Percentiles rank a stretch among this genome's conserved stretches.
These are phyloP conservation scores for Drosophila antonietae DNA, from an alignment of 2,888 invertebrate species.

Conservation along the genomic window DNA sequence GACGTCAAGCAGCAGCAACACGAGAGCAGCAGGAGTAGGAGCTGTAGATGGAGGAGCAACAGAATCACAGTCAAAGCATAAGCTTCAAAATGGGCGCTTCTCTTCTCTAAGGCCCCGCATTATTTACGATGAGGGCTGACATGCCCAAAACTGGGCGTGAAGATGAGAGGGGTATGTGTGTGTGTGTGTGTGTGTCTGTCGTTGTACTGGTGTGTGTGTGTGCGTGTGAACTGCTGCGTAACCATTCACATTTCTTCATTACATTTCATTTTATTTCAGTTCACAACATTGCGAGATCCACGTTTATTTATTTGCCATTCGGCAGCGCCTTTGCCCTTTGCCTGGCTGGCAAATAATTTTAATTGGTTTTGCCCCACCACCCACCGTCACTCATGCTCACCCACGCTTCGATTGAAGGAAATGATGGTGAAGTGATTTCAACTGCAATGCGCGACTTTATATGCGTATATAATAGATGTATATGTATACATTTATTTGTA, in stretches of 20 bases:
- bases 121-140: conserved; percentile 69
- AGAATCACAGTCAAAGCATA: conserved; percentile 65
- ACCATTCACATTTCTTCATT: conserved; percentile 74
- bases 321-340: conserved; percentile 66
- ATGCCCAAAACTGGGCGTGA: conserved; percentile 46
- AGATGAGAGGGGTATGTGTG: conserved; percentile 31
- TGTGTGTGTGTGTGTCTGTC: conserved; percentile 9
- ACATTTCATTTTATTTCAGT: conserved; percentile 73
- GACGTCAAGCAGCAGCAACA: conserved; percentile 12
- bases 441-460: conserved; percentile 26
- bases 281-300: conserved; percentile 57
- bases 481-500: conserved; percentile 18
- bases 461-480: neutral
- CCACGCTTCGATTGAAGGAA: conserved; percentile 15
- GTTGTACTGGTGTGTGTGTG: neutral
- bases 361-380: conserved; percentile 62
- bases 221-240: conserved; percentile 36
- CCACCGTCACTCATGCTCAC: no score
- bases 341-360: conserved; percentile 70
- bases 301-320: conserved; percentile 75
- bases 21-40: conserved; percentile 3
- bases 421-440: conserved; percentile 54
- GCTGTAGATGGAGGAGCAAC: conserved; percentile 13
- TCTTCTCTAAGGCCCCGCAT: conserved; percentile 76
- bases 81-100: conserved; percentile 59